Base-by-base conservation (phyloP, 2,113 vertebrate species). In the Sminthopsis crassicaudata region DNA sequence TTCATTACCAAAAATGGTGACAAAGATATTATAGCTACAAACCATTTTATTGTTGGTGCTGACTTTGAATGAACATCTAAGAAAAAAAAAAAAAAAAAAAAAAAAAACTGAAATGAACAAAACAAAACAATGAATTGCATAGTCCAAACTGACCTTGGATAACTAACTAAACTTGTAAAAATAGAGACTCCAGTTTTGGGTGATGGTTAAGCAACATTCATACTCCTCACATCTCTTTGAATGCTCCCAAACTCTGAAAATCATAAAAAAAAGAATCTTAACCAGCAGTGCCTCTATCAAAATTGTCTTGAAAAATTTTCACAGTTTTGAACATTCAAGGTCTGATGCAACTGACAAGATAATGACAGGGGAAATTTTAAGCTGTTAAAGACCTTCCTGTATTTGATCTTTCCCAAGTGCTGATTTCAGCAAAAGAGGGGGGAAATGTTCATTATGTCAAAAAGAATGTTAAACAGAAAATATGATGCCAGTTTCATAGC, bases 381-480 rank as follows among this genome's bases (percentile, higher is more conserved):
- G 93, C 76, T 95, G 91, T 95, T 98, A 96, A 98, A 98, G 91
- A 97, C 91, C 76, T 97, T 96, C 48, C 26, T 97, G 93, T 96
- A 92, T 98, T 96, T 98, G 57, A 98, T 98, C 76, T 88, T 0
- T 0, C 90, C 46, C 67, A 84, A 96, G 53, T 97, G 96, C 96
- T 98, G 97, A 98, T 98, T 98, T 92, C 25, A 97, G 97, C 96
- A 98, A 96, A 98, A 98, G 52, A 60, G 0, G 22, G 96, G 90
- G 92, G 91, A 94, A 54, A 93, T 93, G 91, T 97, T 98, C 95
- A 91, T 97, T 98, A 98, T 97, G 89, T 97, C 97, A 98, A 92
- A 96, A 97, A 97, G 96, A 96, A 95, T 94, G 92, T 96, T 97
- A 97, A 98, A 97, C 90, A 98, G 90, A 95, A 98, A 97, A 97